These are phyloP conservation scores for Drosophila kokeensis DNA, from an alignment of 2,888 invertebrate species.

Conservation along the genomic window DNA sequence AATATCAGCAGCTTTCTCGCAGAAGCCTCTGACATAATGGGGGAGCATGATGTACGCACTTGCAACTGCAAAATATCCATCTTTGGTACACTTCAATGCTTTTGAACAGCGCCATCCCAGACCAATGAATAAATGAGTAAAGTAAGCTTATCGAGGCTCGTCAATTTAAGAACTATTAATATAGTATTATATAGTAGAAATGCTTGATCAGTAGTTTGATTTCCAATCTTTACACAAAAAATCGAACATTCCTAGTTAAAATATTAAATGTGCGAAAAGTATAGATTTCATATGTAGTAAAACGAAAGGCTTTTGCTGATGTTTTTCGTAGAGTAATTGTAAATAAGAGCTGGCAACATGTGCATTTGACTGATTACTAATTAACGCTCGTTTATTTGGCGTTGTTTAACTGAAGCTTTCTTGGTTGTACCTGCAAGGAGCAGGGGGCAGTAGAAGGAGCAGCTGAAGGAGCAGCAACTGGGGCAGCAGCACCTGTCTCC, in stretches of 20 bases:
- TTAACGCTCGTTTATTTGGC: slow-evolving; percentile 68
- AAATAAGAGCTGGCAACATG: slow-evolving; percentile 49
- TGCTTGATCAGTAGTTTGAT: not conserved
- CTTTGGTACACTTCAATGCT: slow-evolving; percentile 1
- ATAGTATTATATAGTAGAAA: not conserved
- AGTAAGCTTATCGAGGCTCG: not conserved
- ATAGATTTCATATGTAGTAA: too few species aligned
- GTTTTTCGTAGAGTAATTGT: slow-evolving; percentile 5
- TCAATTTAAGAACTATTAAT: too few species aligned
- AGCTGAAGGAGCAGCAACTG: slow-evolving; percentile 1
- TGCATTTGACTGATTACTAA: slow-evolving; percentile 73
- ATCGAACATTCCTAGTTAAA: not conserved
- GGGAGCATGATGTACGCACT: not conserved
- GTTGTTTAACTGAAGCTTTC: slow-evolving; percentile 47
- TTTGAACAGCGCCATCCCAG: not conserved
- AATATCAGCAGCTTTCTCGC: slow-evolving; percentile 56
- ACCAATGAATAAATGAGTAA: not conserved
- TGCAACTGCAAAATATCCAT: slow-evolving; percentile 32
- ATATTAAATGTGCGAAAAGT: not conserved
- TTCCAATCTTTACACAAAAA: not conserved
- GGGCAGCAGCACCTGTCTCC: slow-evolving; percentile 30
- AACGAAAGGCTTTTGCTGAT: not conserved
- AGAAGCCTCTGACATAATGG: slow-evolving; percentile 3
- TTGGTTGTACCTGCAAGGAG: not conserved
- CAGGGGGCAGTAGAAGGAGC: not conserved